A percentile compares a stretch with the other conserved stretches of the same genome.
Evolutionary conservation across 2,797 vertebrate species (phyloP).

Genomic region (Micropoecilia bifurca): DNA sequence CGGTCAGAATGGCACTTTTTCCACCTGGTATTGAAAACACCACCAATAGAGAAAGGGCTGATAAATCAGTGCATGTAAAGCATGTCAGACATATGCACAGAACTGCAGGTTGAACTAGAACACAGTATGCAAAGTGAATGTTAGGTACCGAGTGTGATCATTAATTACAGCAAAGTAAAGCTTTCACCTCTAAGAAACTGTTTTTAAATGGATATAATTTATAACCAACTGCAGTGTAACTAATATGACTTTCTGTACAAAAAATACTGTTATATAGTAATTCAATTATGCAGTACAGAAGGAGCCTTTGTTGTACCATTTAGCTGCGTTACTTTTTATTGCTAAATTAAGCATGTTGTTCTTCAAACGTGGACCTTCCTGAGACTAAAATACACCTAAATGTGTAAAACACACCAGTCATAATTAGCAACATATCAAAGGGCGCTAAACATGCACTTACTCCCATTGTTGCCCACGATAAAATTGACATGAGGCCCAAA

Average conservation of each 20-base stretch:
- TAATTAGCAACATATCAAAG: neutral
- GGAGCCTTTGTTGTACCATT: neutral
- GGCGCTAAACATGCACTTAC: constrained; percentile 33
- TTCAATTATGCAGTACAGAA: neutral
- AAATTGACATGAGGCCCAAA: constrained; percentile 94
- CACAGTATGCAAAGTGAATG: neutral
- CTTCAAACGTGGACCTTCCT: neutral
- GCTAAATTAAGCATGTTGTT: neutral
- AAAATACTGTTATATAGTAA: neutral
- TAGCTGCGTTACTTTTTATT: neutral
- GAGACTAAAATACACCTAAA: neutral
- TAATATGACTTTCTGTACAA: neutral
- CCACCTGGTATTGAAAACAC: constrained; percentile 43
- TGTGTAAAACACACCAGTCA: neutral
- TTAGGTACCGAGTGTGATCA: neutral
- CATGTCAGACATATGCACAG: neutral
- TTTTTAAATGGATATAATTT: neutral
- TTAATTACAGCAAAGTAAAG: neutral
- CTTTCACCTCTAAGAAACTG: neutral
- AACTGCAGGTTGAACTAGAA: neutral
- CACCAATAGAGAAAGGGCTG: neutral
- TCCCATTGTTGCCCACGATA: constrained; percentile 67
- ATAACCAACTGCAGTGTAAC: neutral
- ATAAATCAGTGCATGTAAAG: constrained; percentile 5
- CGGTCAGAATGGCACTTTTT: constrained; percentile 72